These are phyloP conservation scores for Amia ocellicauda DNA, from an alignment of 2,113 vertebrate genomes.

Conservation along the genomic window DNA sequence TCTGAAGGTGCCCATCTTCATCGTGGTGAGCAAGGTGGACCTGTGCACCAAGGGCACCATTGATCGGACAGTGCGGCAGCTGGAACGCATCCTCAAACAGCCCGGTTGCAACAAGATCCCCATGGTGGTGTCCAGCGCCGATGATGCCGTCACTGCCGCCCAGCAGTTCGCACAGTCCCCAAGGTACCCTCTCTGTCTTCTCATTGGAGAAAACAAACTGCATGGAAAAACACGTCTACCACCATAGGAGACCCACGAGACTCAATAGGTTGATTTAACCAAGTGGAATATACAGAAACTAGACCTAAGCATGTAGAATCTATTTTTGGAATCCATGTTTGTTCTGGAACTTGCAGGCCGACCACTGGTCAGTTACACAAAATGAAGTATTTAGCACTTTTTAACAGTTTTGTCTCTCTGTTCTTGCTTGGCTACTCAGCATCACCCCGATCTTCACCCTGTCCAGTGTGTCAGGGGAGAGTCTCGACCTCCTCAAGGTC, in stretches of 20 bases:
- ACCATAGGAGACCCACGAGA: too few relatives aligned
- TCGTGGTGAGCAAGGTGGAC: constrained; percentile 95
- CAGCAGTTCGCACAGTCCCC: constrained; percentile 94
- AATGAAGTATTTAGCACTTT: too few relatives aligned
- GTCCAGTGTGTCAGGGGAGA: constrained; percentile 93
- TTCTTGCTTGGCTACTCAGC: constrained; percentile 55
- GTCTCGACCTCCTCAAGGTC: constrained; percentile 89
- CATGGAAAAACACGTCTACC: too few relatives aligned
- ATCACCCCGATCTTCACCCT: constrained; percentile 94
- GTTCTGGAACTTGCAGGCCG: too few relatives aligned
- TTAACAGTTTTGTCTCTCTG: constrained; percentile 10
- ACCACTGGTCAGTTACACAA: too few relatives aligned
- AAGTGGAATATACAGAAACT: too few relatives aligned
- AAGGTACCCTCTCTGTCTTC: constrained; percentile 61
- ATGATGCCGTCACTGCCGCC: constrained; percentile 93
- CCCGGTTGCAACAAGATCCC: constrained; percentile 97
- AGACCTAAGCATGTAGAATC: too few relatives aligned
- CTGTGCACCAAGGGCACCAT: constrained; percentile 85
- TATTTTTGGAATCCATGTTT: too few relatives aligned
- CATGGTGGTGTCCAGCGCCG: constrained; percentile 76
- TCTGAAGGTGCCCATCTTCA: constrained; percentile 95
- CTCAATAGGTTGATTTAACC: too few relatives aligned
- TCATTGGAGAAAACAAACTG: too few relatives aligned
- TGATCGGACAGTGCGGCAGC: constrained; percentile 90
- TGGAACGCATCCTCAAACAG: constrained; percentile 91